Conservation (phyloP, 92 coral and sea anemone genomes). For the Zoanthus gigantus region DNA sequence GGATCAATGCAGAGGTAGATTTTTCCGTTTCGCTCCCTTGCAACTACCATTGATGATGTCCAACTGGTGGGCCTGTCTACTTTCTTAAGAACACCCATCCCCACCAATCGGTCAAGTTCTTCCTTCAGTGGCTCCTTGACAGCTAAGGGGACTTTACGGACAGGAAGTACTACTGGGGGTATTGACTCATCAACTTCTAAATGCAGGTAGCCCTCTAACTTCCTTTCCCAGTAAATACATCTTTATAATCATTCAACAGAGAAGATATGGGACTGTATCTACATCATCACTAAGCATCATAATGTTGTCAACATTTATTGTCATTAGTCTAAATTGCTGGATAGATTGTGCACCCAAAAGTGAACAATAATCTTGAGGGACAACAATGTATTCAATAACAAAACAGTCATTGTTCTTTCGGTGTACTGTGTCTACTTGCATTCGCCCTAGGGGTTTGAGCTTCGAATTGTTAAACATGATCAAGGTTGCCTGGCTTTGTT, state of each 20-base stretch:
- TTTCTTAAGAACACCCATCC: neutral
- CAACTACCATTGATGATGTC: neutral
- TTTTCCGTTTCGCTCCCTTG: too few relatives aligned
- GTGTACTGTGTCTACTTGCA: constrained; percentile 51
- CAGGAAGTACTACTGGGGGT: constrained; percentile 54
- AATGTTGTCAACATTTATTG: constrained; percentile 53
- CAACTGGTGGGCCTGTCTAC: neutral
- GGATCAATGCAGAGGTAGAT: too few relatives aligned
- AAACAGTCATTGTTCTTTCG: constrained; percentile 44
- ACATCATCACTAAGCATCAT: constrained; percentile 11
- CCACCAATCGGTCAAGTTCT: neutral
- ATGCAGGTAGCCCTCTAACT: constrained; percentile 49
- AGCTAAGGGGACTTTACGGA: constrained; percentile 52
- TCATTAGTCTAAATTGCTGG: constrained; percentile 63
- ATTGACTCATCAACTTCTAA: constrained; percentile 54
- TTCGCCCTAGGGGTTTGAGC: constrained; percentile 58
- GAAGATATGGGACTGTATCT: constrained; percentile 23
- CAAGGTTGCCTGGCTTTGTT: constrained; percentile 10
- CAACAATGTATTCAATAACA: constrained; percentile 17
- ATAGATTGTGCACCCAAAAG: constrained; percentile 50
- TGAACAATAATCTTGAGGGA: constrained; percentile 40
- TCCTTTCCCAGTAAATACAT: constrained; percentile 60
- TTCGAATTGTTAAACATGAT: constrained; percentile 48
- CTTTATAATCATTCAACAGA: constrained; percentile 20
- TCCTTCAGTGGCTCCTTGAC: constrained; percentile 1